Percentiles rank a stretch among this genome's conserved stretches.
phyloP scores from a whole-genome alignment of 2,797 vertebrate genomes.

The Odontamblyopus lacepedii region DNA sequence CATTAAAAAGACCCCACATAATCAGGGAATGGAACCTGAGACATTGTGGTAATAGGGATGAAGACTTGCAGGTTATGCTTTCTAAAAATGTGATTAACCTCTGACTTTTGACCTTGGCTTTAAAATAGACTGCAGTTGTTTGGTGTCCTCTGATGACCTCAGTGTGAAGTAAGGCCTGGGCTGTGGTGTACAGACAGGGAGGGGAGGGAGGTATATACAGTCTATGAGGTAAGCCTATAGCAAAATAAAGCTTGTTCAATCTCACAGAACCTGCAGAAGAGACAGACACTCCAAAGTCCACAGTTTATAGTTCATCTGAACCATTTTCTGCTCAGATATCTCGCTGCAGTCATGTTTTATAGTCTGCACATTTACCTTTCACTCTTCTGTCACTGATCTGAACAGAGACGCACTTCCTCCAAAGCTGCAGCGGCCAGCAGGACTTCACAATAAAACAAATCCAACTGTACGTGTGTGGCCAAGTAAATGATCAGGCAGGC shows the following conservation, averaged over 20 bases:
- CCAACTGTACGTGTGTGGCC: background rate
- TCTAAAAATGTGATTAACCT: background rate
- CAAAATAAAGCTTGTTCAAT: no score
- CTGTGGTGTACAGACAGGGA: background rate
- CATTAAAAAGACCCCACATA: no score
- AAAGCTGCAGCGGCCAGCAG: background rate
- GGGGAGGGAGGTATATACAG: no score
- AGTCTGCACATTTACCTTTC: background rate
- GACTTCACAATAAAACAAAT: slow-evolving; percentile 5
- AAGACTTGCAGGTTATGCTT: no score
- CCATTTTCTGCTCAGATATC: background rate
- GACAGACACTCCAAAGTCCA: background rate
- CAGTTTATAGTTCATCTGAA: background rate
- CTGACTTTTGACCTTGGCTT: background rate
- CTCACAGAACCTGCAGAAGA: background rate
- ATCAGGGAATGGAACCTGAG: no score
- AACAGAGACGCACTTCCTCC: background rate
- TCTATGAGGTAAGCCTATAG: no score
- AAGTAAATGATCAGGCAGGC: no score
- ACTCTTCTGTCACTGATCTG: background rate
- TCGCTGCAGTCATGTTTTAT: background rate
- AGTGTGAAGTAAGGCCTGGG: background rate
- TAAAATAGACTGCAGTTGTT: background rate
- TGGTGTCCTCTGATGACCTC: background rate
- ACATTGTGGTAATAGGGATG: no score